Evolutionary conservation across 2,888 invertebrate genomes (phyloP).

Genomic region (Enoplolaimus lenunculus): DNA sequence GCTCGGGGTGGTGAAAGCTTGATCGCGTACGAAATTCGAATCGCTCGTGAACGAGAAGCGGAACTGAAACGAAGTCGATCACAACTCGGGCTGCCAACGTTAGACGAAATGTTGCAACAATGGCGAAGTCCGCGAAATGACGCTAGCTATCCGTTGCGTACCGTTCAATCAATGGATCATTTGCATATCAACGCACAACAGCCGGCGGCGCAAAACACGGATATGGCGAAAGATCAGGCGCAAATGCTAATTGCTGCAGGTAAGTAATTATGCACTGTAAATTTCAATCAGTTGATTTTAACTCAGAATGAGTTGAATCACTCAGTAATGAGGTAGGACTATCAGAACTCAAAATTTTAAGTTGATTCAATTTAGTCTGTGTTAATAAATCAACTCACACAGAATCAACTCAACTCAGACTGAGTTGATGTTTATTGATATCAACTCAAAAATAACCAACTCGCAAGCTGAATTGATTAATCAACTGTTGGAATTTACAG

Average conservation of each 20-base stretch:
- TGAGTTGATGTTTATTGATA: too few relatives aligned
- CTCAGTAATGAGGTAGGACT: too few relatives aligned
- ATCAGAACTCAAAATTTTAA: too few relatives aligned
- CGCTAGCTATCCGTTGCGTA: background rate
- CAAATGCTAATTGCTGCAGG: background rate
- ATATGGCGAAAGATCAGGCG: slow-evolving; percentile 12
- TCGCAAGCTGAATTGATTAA: too few relatives aligned
- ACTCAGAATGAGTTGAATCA: too few relatives aligned
- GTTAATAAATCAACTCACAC: too few relatives aligned
- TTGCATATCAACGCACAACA: background rate
- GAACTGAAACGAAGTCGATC: slow-evolving; percentile 42
- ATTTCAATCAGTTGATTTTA: too few relatives aligned
- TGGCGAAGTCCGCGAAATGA: slow-evolving; percentile 21
- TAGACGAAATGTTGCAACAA: slow-evolving; percentile 25
- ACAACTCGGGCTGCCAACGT: slow-evolving; percentile 28
- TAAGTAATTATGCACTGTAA: too few relatives aligned
- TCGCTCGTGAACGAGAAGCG: slow-evolving; percentile 46
- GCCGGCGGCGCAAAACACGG: background rate
- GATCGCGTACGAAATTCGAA: slow-evolving; percentile 46
- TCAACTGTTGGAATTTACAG: too few relatives aligned
- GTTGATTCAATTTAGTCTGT: slow-evolving; percentile 3
- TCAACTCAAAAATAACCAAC: too few relatives aligned
- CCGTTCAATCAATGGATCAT: slow-evolving; percentile 7
- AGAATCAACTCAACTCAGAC: too few relatives aligned
- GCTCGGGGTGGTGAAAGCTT: slow-evolving; percentile 14